Evolutionary conservation across 2,888 invertebrate species (phyloP).

Genomic region (Nomada lathburiana): DNA sequence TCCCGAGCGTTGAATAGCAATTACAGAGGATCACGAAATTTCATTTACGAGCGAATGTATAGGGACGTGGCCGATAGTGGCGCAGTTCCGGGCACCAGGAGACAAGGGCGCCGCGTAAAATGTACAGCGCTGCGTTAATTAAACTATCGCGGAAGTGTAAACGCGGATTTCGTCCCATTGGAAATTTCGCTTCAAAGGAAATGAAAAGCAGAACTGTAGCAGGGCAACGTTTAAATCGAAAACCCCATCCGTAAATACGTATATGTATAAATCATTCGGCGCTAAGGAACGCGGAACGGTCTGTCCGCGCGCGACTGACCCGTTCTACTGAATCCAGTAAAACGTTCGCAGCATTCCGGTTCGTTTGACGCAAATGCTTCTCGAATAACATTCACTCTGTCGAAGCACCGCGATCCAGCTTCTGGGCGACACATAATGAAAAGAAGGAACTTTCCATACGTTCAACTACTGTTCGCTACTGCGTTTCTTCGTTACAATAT

Average conservation of each 20-base stretch:
- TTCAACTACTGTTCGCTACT: not conserved
- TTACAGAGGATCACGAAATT: conserved; percentile 20
- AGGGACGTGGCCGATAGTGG: not conserved
- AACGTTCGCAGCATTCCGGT: not conserved
- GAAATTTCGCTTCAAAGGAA: not conserved
- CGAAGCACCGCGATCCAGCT: conserved; percentile 14
- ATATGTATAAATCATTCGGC: too few relatives aligned
- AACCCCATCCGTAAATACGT: too few relatives aligned
- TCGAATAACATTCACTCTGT: conserved; percentile 22
- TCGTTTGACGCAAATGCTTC: conserved; percentile 1
- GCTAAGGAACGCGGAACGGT: too few relatives aligned
- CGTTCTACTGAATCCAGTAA: conserved; percentile 1
- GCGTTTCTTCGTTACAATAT: conserved; percentile 1
- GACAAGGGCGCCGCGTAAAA: not conserved
- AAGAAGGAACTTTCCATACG: not conserved
- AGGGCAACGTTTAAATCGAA: not conserved
- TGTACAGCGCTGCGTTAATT: conserved; percentile 31
- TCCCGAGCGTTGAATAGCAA: not conserved
- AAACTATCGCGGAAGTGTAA: conserved; percentile 7
- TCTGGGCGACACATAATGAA: not conserved
- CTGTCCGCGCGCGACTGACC: not conserved
- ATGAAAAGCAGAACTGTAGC: not conserved
- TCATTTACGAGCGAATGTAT: conserved; percentile 17
- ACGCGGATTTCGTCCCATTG: conserved; percentile 19
- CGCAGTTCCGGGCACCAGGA: not conserved